A percentile compares a stretch with the other conserved stretches of the same genome.
These are phyloP conservation scores for Rhysida immarginata DNA, from an alignment of 1,140 invertebrate genomes.

Conservation along the genomic window DNA sequence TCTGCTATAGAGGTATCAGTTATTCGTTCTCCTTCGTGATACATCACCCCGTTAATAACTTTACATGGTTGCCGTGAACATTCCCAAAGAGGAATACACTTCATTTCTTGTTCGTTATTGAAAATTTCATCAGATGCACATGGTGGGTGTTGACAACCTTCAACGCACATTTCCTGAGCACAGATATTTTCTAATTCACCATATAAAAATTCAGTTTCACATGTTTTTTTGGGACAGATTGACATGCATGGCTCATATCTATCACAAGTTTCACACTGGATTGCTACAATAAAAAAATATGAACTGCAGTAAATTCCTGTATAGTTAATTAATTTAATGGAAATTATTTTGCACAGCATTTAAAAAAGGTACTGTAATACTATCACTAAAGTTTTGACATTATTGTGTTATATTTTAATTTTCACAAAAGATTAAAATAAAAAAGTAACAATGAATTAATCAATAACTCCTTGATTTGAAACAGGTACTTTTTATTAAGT, in stretches of 20 bases:
- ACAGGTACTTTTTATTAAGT: no score
- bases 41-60: constrained; percentile 42
- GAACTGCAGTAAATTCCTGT: no score
- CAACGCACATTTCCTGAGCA: constrained; percentile 53
- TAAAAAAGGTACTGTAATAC: no score
- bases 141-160: constrained; percentile 54
- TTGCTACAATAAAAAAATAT: constrained; percentile 45
- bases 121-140: constrained; percentile 54
- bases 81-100: constrained; percentile 52
- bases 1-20: constrained; percentile 37
- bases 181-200: constrained; percentile 39
- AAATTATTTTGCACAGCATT: no score
- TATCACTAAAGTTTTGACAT: no score
- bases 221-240: constrained; percentile 63
- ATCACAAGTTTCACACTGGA: constrained; percentile 71
- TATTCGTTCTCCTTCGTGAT: constrained; percentile 61
- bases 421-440: no score
- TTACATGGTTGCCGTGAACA: constrained; percentile 51
- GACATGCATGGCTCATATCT: constrained; percentile 64
- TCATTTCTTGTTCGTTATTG: constrained; percentile 44
- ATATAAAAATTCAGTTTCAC: constrained; percentile 56
- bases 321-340: no score
- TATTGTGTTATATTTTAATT: no score
- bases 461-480: no score
- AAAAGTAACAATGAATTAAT: no score